Evolutionary conservation across 64 coral and sea anemone genomes (phyloP), one percentile per base, ranked within the genome.

Genomic region (Stylophora pistillata): DNA sequence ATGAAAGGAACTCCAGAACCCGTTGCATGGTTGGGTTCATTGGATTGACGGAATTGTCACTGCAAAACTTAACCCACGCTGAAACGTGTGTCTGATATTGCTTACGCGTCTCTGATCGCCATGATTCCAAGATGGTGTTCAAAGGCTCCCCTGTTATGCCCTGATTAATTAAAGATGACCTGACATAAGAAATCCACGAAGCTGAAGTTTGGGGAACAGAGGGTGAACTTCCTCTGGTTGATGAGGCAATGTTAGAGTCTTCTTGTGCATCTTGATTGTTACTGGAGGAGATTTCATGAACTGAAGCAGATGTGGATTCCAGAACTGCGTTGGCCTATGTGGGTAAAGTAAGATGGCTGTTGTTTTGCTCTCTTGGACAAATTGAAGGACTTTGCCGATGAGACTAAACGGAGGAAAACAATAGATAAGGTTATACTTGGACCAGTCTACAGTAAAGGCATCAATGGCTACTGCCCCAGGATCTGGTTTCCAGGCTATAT

Each of bases 121-220:
- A 86, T 58, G 85, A 86, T 31, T 28, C 85, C 66, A 72, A 13
- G 41, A 86, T 86, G 52, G 66, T 86, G 54, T 74, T 31, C 27
- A 31, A 61, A 25, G 70, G 64, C 20, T 86, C 54, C 37, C 85
- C 69, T n/a, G 55, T 87, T 66, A 89, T 6, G 55, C 76, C 89
- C 34, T 91, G 76, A 34, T 21, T 52, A 16, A 28, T 56, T 85
- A 79, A 52, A 23, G 53, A 76, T 61, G 82, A 6, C 90, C 69
- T 47, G 74, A 86, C 77, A 86, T 61, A 87, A 92, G 90, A 92
- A 82, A 92, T 10, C 90, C 90, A 79, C 72, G 71, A 52, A 92
- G 82, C 29, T 79, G 82, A 76, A 87, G 83, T 30, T 86, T 92
- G 20, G 90, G 90, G 59, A 85, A 92, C 56, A 92, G 63, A 23